Base-by-base conservation (phyloP, 2,888 invertebrate genomes). In the Ormyrus rosae region DNA sequence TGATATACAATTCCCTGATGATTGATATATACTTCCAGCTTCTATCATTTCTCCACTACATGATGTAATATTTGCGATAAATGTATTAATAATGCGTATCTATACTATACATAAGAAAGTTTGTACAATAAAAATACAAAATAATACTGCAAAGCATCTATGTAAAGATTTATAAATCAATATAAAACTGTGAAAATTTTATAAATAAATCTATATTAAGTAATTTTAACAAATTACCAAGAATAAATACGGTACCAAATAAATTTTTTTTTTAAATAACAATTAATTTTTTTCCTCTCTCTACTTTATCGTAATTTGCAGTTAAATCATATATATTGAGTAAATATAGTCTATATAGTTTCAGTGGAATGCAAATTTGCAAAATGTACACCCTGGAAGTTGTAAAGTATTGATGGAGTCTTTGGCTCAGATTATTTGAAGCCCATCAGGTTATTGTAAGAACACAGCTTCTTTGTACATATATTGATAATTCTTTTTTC, bases 251-350 rank as follows among this genome's bases (percentile, higher is more conserved):
- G 60, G 67, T 78, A 78, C 67, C 72, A 75, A 83, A 79, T 74
- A 78, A 83, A 83, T 63, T 67, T 75, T 70, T 82, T 70, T 56
- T 83, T 80, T 83, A 83, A 83, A 83, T 84, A 78, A 84, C 83
- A 84, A 80, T 85, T 84, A 84, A 85, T 84, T 85, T 81, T 81
- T 72, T 81, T 83, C 83, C 82, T 81, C 82, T 81, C 79, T 83
- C 83, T 61, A 63, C 34, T 69, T 64, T 10, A 74, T 58, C 51
- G 51, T 69, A 58, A 74, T 80, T 80, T 60, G 74, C 74, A 74
- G 64, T 70, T 64, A 76, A 77, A 82, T 72, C 64, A 81, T 84
- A 64, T 58, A 73, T 74, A 74, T 46, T 74, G 46, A 34, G 60
- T 80, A 64, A 34, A 65, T 71, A 72, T 72, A 70, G 55, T 67